Percentiles rank a stretch among this genome's conserved stretches.
Conservation (phyloP, 2,888 invertebrate species). For the Epinotia demarniana region DNA sequence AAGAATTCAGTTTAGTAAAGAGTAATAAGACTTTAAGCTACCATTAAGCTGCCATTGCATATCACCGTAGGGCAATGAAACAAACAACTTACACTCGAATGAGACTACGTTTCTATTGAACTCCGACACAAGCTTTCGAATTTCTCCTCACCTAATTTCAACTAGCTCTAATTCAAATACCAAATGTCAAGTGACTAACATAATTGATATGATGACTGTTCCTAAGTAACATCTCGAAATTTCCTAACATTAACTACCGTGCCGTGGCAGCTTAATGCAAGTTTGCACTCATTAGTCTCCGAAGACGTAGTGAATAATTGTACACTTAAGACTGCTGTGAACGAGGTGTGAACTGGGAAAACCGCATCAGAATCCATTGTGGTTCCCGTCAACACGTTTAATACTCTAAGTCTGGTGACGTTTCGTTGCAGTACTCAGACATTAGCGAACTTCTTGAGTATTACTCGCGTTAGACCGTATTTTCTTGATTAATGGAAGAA, state of each 20-base stretch:
- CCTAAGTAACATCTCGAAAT: conserved; percentile 17
- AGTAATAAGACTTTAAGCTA: too few species aligned
- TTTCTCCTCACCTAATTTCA: too few species aligned
- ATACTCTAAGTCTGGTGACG: conserved; percentile 15
- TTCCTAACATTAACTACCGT: conserved; percentile 47
- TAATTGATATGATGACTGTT: conserved; percentile 1
- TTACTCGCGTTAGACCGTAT: background rate
- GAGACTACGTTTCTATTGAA: too few species aligned
- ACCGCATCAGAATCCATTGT: conserved; percentile 39
- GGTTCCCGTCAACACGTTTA: conserved; percentile 27
- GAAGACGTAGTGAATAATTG: conserved; percentile 42
- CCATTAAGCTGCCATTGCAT: too few species aligned
- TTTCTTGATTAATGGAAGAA: background rate
- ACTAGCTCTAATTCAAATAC: background rate
- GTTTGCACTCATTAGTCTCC: conserved; percentile 53
- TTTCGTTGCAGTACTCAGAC: conserved; percentile 2
- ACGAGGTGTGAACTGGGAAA: conserved; percentile 31
- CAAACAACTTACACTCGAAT: too few species aligned
- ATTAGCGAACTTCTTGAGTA: background rate
- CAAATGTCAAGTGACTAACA: background rate
- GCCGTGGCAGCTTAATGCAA: conserved; percentile 42
- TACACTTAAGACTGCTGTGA: conserved; percentile 36
- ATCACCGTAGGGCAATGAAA: too few species aligned
- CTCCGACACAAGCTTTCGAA: background rate
- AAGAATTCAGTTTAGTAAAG: too few species aligned